Conservation (phyloP, 2,113 vertebrate species). For the Felis chaus region DNA sequence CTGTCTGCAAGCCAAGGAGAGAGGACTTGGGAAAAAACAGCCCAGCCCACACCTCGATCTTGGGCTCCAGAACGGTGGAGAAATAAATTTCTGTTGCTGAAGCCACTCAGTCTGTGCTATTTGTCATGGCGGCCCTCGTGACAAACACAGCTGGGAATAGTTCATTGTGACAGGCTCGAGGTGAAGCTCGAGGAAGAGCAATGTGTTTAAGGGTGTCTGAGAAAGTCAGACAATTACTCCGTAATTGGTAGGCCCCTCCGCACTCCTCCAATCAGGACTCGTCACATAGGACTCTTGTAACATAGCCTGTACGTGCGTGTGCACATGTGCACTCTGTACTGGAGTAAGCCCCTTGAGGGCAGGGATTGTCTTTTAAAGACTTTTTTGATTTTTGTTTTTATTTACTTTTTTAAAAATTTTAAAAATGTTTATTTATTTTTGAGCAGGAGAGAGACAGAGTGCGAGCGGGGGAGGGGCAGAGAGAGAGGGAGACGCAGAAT, state of each 20-base stretch:
- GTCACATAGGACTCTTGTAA: not conserved
- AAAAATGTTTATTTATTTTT: too few species aligned
- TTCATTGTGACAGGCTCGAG: not conserved
- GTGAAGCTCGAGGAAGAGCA: not conserved
- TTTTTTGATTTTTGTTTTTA: not conserved
- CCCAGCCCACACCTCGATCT: not conserved
- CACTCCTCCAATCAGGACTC: too few species aligned
- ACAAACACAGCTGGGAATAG: not conserved
- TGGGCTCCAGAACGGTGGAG: not conserved
- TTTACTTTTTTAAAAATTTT: too few species aligned
- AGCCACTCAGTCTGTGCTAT: not conserved
- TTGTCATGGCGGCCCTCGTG: not conserved
- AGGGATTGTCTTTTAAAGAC: not conserved
- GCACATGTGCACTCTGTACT: not conserved
- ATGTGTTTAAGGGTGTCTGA: not conserved
- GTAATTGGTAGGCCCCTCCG: not conserved
- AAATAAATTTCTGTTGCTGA: not conserved
- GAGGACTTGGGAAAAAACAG: not conserved
- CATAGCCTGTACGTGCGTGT: too few species aligned
- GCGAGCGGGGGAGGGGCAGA: too few species aligned
- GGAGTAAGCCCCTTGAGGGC: not conserved
- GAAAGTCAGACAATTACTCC: not conserved
- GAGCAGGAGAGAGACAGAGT: too few species aligned
- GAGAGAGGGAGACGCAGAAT: too few species aligned
- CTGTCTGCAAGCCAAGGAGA: not conserved